A percentile compares a stretch with the other conserved stretches of the same genome.
These are phyloP conservation scores for Bubalus kerabau DNA, from an alignment of 2,113 vertebrate genomes.

Conservation along the genomic window DNA sequence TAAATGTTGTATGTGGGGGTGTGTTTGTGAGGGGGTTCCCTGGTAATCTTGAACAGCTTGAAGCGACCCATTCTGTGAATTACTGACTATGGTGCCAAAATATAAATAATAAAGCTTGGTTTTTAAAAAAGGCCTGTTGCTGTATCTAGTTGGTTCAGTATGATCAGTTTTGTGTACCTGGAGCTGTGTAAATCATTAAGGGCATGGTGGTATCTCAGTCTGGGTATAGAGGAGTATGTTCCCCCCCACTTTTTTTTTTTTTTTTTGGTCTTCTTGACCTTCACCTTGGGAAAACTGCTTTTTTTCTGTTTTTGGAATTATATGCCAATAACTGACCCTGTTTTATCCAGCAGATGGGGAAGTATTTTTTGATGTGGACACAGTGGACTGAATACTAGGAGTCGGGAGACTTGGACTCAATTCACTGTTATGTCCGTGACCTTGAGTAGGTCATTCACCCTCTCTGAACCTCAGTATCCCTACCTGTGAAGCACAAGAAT, in stretches of 20 bases:
- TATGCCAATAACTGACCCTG: not conserved
- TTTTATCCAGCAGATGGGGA: not conserved
- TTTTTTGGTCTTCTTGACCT: not conserved
- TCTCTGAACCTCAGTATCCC: not conserved
- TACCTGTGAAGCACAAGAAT: not conserved
- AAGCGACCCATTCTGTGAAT: not conserved
- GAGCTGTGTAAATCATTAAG: not conserved
- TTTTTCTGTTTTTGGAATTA: not conserved
- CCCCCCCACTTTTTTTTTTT: not conserved
- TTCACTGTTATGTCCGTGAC: not conserved
- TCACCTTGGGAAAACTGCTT: not conserved
- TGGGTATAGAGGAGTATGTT: not conserved
- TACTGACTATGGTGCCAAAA: conserved; percentile 14
- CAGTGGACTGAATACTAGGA: not conserved
- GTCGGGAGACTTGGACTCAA: not conserved
- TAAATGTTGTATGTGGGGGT: not conserved
- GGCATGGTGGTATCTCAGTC: not conserved
- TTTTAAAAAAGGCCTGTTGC: not conserved
- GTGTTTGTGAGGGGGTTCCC: not conserved
- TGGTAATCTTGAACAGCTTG: not conserved
- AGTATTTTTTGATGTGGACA: not conserved
- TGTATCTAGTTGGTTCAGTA: not conserved
- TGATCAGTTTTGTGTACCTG: not conserved
- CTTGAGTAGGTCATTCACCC: not conserved
- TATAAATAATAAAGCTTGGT: conserved; percentile 58